Base-by-base conservation (phyloP, 1,140 invertebrate species). In the Ceratina calcarata region DNA sequence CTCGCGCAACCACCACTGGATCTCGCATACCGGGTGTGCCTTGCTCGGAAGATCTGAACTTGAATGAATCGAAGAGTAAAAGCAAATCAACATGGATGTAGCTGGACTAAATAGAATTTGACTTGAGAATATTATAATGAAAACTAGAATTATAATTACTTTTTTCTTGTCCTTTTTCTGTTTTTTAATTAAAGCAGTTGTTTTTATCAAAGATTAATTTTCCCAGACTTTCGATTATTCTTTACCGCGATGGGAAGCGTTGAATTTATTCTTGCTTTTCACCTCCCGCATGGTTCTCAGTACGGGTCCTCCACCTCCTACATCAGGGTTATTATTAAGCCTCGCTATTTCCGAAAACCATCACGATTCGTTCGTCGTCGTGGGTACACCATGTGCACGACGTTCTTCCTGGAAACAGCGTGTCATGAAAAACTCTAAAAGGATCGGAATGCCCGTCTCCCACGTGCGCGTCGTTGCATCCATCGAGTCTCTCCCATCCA, bases 1-100 rank as follows among this genome's bases (percentile, higher is more conserved):
- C 88, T 82, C 83, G 27, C 27, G 84, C 81, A 83, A 67, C 67
- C 81, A 80, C 67, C 74, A 80, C 51, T 77, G 76, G 75, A 78
- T 79, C 20, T 18, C 51, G 49, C 72, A 82, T 73, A 82, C 72
- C 69, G 80, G 80, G 81, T 82, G 75, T 67, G 22, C 64, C 67
- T 66, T 1, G 57, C 27, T 16, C 58, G 58, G 20, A 27, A 64
- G 53, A 15, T 55, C 53, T 32, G 27, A 32, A 32, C 27, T 32
- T 32, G 27, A 32, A 32, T 32, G 27, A 32, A 32, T 32, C 27
- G 27, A 32, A 4, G 2, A 4, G 2, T 32, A 32, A 32, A 32
- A 32, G 4, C 27, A 32, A 32, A 32, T 32, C 27, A 4, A 32
- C 27, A 4, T 32, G 27, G 2, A 32, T 4, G 27, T 32, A 32